Base-by-base conservation (phyloP, 2,888 invertebrate genomes). In the Andrena marginata region DNA sequence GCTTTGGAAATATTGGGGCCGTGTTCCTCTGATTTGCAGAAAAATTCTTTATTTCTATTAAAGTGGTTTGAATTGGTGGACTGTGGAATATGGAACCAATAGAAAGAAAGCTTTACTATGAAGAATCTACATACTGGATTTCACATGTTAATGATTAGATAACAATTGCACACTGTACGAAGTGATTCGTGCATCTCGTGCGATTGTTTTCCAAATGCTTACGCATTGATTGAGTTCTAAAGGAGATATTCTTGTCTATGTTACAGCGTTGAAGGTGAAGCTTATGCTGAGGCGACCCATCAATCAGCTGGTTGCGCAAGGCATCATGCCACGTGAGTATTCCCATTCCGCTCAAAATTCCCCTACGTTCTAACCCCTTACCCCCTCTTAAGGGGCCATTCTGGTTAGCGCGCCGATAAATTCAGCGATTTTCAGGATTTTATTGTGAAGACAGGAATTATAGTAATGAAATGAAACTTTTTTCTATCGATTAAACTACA, bases 311-410 rank as follows among this genome's bases (percentile, higher is more conserved):
- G 98, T 99, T 91, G 99, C 98, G 90, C 99, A 99, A 96, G 99
- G 99, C 95, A 99, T 99, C 94, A 98, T 99, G 97, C 99, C 99
- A 93, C 98, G 99, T 99, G 96, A 98, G 99, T 98, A 93, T 86
- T 74, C 56, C 35, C 71, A 56, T 70, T 64, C 64, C 69, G 48
- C 48, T 56, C 26, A 62, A 60, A 70, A 35, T 26, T 48, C 29
- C 42, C 8, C 49, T 6, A n/a, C n/a, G 26, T n/a, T 13, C 20
- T 42, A 1, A 35, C 51, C 20, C 51, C 20, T 42, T 0, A 35
- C 20, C 51, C 54, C 16, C 16, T 42, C 42, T 16, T n/a, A n/a
- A n/a, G n/a, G n/a, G n/a, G n/a, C n/a, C n/a, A n/a, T n/a, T n/a
- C n/a, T n/a, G n/a, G n/a, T n/a, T n/a, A n/a, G n/a, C n/a, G n/a